Conservation (phyloP, 2,113 vertebrate genomes). For the Scomber japonicus region DNA sequence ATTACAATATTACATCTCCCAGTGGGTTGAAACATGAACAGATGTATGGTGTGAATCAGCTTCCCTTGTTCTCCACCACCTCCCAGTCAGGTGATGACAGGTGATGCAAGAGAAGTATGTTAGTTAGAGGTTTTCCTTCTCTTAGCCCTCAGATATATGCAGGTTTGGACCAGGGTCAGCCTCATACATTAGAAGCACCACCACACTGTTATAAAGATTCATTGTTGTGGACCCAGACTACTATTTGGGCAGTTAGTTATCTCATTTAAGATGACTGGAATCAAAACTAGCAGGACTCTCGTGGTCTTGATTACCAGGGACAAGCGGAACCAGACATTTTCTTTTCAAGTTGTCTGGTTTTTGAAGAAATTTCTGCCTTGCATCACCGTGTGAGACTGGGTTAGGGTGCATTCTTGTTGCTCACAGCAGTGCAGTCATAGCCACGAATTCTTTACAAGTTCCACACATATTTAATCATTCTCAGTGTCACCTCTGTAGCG, state of each 20-base stretch:
- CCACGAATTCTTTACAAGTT: conserved; percentile 42
- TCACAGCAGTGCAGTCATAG: conserved; percentile 47
- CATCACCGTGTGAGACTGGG: conserved; percentile 27
- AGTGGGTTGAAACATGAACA: neutral
- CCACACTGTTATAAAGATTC: neutral
- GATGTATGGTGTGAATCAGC: neutral
- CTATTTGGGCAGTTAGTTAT: neutral
- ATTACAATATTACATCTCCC: neutral
- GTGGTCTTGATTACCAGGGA: neutral
- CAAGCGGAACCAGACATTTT: conserved; percentile 12
- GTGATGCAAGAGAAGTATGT: conserved; percentile 25
- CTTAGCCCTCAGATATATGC: conserved; percentile 20
- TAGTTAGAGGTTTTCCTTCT: neutral
- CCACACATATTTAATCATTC: conserved; percentile 60
- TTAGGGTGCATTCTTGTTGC: conserved; percentile 14
- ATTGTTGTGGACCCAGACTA: neutral
- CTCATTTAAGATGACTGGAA: conserved; percentile 13
- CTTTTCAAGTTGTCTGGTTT: conserved; percentile 2
- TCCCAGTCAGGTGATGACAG: conserved; percentile 27
- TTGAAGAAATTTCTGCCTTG: conserved; percentile 27
- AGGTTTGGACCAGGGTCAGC: neutral
- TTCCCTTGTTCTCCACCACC: conserved; percentile 2
- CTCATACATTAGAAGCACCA: conserved; percentile 6
- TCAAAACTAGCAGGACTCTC: neutral
- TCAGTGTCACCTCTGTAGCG: conserved; percentile 43